Base-by-base conservation (phyloP, 2,888 invertebrate species). In the Halocaridina rubra region DNA sequence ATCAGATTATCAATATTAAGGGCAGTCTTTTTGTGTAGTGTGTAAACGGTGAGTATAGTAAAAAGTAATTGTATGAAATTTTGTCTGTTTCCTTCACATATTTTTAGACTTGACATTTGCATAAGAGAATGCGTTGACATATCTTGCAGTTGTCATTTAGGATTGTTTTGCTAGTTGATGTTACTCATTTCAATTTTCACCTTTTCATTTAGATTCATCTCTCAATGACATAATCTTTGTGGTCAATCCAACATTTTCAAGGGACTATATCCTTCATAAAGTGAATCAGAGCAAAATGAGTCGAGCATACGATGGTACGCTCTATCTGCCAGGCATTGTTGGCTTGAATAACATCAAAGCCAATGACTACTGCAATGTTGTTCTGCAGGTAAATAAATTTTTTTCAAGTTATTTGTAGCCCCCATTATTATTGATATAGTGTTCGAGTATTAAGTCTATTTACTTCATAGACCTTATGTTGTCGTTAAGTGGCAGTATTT, bases 311-410 rank as follows among this genome's bases (percentile, higher is more conserved):
- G 98, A 99, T 91, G 98, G 98, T 10, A 96, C 97, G 0, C 94
- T 98, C 90, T 99, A 99, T 91, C 94, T 97, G 90, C 99, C 99
- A 2, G 99, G 98, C 82, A 98, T 99, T 90, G 98, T 99, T 24
- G 98, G 98, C 0, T 93, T 99, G 74, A 99, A 99, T 90, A 99
- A 99, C 91, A 99, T 99, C 89, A 99, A 99, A 92, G 98, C 98
- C 3, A 99, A 99, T 92, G 99, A 99, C 91, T 99, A 99, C 91
- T 99, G 99, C 91, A 99, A 99, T 92, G 99, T 99, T 72, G 96
- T 99, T 81, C 92, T 99, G 80, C 97, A 97, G 93, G 97, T 96
- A 91, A 91, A 90, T 22, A 22, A n/a, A 29, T 27, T 32, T 19
- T 16, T n/a, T 53, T 2, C 4, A n/a, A n/a, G 53, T 13, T 4